These are phyloP conservation scores for Malurus cyaneus DNA, from an alignment of 2,113 vertebrate genomes.

Conservation along the genomic window DNA sequence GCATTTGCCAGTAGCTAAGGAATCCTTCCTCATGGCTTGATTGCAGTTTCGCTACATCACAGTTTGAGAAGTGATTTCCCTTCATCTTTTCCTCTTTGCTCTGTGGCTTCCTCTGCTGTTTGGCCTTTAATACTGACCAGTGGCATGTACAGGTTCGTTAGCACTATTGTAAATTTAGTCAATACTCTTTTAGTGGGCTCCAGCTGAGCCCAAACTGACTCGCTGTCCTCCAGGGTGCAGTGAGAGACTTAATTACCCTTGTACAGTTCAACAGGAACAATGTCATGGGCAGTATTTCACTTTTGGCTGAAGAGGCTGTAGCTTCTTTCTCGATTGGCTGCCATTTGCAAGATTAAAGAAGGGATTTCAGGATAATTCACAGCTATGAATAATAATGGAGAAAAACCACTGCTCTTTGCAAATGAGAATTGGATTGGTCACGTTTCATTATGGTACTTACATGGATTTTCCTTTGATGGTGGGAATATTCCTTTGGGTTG, in stretches of 20 bases:
- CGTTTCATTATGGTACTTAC: neutral
- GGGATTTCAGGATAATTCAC: neutral
- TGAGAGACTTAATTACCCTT: slow-evolving; percentile 64
- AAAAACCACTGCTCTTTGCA: neutral
- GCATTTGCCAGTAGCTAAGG: neutral
- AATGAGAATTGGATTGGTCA: slow-evolving; percentile 15
- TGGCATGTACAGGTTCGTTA: slow-evolving; percentile 52
- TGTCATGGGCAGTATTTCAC: neutral
- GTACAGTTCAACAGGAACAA: slow-evolving; percentile 30
- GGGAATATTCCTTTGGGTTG: slow-evolving; percentile 1
- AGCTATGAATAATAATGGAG: neutral
- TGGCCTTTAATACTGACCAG: slow-evolving; percentile 37
- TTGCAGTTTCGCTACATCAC: neutral
- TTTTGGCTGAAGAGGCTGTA: neutral
- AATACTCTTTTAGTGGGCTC: slow-evolving; percentile 55
- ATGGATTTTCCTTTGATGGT: slow-evolving; percentile 15
- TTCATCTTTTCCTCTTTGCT: neutral
- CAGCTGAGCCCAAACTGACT: slow-evolving; percentile 53
- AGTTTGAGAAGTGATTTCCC: neutral
- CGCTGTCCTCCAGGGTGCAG: slow-evolving; percentile 45
- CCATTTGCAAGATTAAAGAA: slow-evolving; percentile 12
- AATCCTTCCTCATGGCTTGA: neutral
- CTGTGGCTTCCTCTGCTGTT: neutral
- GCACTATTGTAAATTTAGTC: slow-evolving; percentile 53
- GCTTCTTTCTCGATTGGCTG: neutral